A percentile compares a stretch with the other conserved stretches of the same genome.
Conservation (phyloP, 2,113 vertebrate species). For the Entelurus aequoreus region DNA sequence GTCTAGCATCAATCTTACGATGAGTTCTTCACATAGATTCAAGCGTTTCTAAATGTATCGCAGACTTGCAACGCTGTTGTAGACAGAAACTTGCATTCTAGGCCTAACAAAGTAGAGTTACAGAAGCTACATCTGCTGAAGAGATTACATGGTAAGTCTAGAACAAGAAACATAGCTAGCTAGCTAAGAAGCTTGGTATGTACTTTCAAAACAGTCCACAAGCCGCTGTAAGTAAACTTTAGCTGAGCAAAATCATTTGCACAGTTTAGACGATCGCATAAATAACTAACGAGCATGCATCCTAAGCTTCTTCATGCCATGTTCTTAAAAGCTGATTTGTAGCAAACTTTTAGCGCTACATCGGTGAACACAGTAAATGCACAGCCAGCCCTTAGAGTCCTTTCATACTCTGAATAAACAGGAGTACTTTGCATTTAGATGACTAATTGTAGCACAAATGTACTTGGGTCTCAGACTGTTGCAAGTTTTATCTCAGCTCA, state of each 20-base stretch:
- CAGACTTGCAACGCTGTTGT: too few species aligned
- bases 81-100: too few species aligned
- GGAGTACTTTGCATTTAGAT: too few species aligned
- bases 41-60: too few species aligned
- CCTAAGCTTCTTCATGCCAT: constrained; percentile 1
- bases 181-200: neutral
- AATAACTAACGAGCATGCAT: too few species aligned
- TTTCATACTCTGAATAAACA: too few species aligned
- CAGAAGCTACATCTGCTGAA: neutral
- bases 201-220: neutral
- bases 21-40: too few species aligned
- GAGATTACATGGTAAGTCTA: too few species aligned
- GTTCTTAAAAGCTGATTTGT: constrained; percentile 2
- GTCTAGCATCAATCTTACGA: too few species aligned
- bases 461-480: neutral
- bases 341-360: neutral
- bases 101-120: too few species aligned
- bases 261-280: neutral
- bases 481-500: neutral
- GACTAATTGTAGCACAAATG: neutral
- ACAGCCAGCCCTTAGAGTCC: too few species aligned
- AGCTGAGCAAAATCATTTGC: neutral
- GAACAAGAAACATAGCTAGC: too few species aligned
- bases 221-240: neutral
- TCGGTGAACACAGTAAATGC: neutral